Conservation (phyloP, 2,888 invertebrate species). For the Aromia moschata region DNA sequence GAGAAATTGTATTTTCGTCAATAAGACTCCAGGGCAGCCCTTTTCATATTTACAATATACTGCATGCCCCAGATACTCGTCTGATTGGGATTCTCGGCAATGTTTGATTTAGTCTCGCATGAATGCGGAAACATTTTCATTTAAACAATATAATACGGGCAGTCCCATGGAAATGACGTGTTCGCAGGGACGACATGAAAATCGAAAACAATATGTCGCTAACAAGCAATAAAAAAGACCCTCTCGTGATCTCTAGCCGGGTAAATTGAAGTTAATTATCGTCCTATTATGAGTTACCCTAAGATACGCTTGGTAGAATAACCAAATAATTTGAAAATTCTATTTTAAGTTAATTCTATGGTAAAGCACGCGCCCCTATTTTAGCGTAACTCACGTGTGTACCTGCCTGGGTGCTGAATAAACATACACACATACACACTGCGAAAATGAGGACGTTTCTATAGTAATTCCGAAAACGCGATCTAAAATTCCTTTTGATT, state of each 20-base stretch:
- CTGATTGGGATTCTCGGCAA: too few species aligned
- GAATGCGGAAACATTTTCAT: background rate
- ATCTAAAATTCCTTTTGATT: too few species aligned
- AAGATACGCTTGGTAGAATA: background rate
- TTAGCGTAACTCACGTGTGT: too few species aligned
- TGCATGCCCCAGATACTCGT: too few species aligned
- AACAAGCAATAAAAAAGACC: background rate
- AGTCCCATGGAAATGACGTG: background rate
- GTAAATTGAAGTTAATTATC: background rate
- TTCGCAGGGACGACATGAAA: background rate
- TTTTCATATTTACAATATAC: too few species aligned
- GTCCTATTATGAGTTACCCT: background rate
- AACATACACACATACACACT: too few species aligned
- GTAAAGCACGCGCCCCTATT: background rate
- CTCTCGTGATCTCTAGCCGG: background rate
- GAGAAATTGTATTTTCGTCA: too few species aligned
- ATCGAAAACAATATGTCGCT: background rate
- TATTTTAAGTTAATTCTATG: background rate
- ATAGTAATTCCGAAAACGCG: too few species aligned
- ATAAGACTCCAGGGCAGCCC: too few species aligned
- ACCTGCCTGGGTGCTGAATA: too few species aligned
- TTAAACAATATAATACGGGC: background rate
- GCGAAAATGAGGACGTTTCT: too few species aligned
- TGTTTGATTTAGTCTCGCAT: too few species aligned
- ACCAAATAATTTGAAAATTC: background rate